Conservation (phyloP, 2,888 invertebrate genomes). For the Drosophila maculinotata region DNA sequence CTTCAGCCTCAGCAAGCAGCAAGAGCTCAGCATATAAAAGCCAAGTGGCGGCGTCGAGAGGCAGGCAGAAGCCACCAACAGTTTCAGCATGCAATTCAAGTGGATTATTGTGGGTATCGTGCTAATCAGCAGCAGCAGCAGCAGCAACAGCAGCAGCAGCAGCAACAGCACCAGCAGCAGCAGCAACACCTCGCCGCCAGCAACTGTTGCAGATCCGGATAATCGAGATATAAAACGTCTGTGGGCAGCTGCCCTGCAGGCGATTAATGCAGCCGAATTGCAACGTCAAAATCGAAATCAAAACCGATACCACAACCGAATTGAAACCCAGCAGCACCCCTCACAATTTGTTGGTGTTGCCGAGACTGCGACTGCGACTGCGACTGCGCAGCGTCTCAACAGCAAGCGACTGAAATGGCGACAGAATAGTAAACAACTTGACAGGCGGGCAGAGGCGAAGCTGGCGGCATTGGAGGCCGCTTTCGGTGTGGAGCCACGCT, state of each 20-base stretch:
- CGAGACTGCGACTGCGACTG: no score
- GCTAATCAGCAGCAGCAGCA: conserved; percentile 14
- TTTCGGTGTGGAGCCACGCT: conserved; percentile 7
- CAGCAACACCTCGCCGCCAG: neutral
- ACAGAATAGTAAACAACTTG: conserved; percentile 49
- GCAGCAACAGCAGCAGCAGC: conserved; percentile 10
- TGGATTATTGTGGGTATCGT: conserved; percentile 34
- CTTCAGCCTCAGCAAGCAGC: no score
- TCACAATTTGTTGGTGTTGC: no score
- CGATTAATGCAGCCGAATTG: conserved; percentile 55
- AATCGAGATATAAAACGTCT: conserved; percentile 24
- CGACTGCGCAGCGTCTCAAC: conserved; percentile 2
- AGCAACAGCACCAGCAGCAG: conserved; percentile 6
- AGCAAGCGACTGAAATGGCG: conserved; percentile 20
- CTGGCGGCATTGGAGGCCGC: neutral
- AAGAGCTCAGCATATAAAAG: conserved; percentile 51
- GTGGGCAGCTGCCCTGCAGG: conserved; percentile 40
- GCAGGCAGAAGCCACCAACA: conserved; percentile 42
- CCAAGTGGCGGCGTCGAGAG: conserved; percentile 24
- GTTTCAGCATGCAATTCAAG: conserved; percentile 47
- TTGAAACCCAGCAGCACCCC: neutral
- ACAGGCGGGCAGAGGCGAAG: conserved; percentile 1
- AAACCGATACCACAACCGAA: neutral
- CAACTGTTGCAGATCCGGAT: conserved; percentile 4
- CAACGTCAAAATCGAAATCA: conserved; percentile 20